Percentiles rank a stretch among this genome's conserved stretches.
Conservation (phyloP, 2,113 vertebrate genomes). For the Eptesicus fuscus region DNA sequence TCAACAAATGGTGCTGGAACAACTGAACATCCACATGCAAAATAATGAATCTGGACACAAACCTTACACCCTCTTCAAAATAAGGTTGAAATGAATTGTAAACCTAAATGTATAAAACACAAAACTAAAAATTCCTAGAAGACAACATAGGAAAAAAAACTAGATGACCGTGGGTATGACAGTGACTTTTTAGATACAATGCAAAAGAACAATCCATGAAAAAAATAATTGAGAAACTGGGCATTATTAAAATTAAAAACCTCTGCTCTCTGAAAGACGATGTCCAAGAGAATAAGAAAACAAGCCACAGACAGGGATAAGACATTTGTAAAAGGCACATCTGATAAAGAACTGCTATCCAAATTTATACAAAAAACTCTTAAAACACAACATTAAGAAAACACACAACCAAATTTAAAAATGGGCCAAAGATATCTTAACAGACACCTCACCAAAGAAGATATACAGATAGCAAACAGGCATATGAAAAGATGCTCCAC, state of each 20-base stretch:
- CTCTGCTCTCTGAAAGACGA: not conserved
- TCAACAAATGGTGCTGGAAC: not conserved
- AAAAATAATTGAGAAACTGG: not conserved
- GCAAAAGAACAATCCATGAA: not conserved
- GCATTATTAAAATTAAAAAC: not conserved
- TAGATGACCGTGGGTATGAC: not conserved
- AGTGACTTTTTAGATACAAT: not conserved
- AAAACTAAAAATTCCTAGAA: not conserved
- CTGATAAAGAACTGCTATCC: not conserved
- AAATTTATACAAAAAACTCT: not conserved
- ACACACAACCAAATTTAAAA: not conserved
- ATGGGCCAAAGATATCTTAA: not conserved
- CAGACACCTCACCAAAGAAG: not conserved
- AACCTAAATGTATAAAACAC: not conserved
- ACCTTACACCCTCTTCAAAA: not conserved
- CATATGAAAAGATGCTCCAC: not conserved
- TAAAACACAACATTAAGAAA: not conserved
- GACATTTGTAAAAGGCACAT: not conserved
- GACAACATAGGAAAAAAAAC: not conserved
- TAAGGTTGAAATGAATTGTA: not conserved
- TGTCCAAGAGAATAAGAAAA: not conserved
- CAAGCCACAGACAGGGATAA: not conserved
- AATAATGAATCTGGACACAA: not conserved
- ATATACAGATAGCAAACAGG: not conserved
- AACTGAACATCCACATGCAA: not conserved